Conservation (phyloP, 2,888 invertebrate genomes). For the Craniophora ligustri region DNA sequence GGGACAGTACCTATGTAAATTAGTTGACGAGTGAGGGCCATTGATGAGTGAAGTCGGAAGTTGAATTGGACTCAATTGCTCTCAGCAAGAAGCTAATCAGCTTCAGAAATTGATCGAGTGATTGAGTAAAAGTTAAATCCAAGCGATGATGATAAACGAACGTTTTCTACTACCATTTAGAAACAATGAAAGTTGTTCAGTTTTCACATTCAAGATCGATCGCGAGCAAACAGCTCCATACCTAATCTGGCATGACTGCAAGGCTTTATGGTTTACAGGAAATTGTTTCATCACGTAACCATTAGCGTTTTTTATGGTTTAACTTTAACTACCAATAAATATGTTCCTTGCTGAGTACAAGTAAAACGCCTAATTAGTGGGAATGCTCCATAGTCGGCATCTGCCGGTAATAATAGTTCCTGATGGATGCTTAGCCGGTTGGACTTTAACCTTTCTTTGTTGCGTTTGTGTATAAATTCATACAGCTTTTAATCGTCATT, state of each 20-base stretch:
- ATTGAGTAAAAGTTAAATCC: too few species aligned
- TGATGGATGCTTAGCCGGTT: conserved; percentile 2
- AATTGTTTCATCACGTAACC: conserved; percentile 35
- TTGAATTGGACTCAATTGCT: too few species aligned
- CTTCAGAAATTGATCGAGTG: too few species aligned
- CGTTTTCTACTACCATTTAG: conserved; percentile 15
- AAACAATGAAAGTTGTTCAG: conserved; percentile 24
- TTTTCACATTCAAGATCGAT: conserved; percentile 41
- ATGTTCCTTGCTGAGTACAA: conserved; percentile 24
- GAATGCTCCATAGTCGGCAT: not conserved
- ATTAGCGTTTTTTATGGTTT: conserved; percentile 41
- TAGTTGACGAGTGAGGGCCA: too few species aligned
- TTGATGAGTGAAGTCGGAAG: too few species aligned
- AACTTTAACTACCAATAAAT: conserved; percentile 44
- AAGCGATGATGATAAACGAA: conserved; percentile 5
- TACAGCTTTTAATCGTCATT: too few species aligned
- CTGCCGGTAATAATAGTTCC: conserved; percentile 9
- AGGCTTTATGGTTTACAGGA: conserved; percentile 41
- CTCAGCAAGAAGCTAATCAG: too few species aligned
- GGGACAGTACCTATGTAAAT: too few species aligned
- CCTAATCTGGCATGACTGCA: conserved; percentile 43
- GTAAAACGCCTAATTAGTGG: conserved; percentile 19
- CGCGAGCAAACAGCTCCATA: conserved; percentile 16
- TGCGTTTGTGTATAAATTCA: not conserved
- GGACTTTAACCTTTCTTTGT: not conserved